Evolutionary conservation across 2,113 vertebrate genomes (phyloP), one percentile per base, ranked within the genome.

Genomic region (Phoenicopterus ruber): DNA sequence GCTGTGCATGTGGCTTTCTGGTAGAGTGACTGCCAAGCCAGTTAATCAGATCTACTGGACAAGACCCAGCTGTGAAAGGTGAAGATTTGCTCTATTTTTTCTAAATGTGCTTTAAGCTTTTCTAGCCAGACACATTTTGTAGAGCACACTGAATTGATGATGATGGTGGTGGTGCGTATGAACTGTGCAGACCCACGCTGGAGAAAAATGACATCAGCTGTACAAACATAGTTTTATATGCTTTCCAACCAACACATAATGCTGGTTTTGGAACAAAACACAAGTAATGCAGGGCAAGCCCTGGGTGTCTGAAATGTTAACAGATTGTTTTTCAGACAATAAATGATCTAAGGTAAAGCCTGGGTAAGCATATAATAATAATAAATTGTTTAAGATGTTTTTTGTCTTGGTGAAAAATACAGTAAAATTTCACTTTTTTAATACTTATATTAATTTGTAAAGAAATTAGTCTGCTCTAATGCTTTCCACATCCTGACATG

Each of bases 31-130:
- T 94, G 90, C 80, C 83, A 94, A 76, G 71, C 50, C 86, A 74
- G 73, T 92, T 94, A 88, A 93, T 93, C 83, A 66, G 52, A 85
- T 49, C 59, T 76, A 50, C 77, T 74, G 88, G 95, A 71, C 40
- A 67, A 90, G 76, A 58, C 55, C 65, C 80, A 92, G 88, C 67
- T 90, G 63, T 32, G 88, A 81, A 86, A 95, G 86, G 92, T 81
- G 90, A 92, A 78, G 67, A 83, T 92, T 81, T 93, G 69, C 58
- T 77, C 61, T 50, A 16, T 93, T 86, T 86, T 92, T 90, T 58
- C 69, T 61, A 81, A 85, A 79, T 7, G 5, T 0, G 0, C 36
- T 91, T 89, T 42, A 44, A n/a, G 70, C 57, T 91, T 74, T 71
- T 74, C 65, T 76, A 84, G 65, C 91, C 95, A 94, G 73, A 65